phyloP scores from a whole-genome alignment of 2,113 vertebrate species.

The Rhynchopsitta pachyrhyncha region DNA sequence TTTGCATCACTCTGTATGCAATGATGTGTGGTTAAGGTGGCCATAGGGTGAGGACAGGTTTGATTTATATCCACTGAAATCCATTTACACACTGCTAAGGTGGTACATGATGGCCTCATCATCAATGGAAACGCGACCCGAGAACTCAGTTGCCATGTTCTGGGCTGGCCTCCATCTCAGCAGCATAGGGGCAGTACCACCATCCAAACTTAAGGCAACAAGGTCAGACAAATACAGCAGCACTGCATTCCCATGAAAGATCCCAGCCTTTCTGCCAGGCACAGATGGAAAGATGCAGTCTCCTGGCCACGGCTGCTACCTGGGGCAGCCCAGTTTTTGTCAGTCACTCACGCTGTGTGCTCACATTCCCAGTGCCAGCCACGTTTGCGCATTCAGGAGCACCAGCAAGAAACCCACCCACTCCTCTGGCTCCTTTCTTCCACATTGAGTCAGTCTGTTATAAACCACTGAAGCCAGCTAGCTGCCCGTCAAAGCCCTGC shows the following conservation, averaged over 20 bases:
- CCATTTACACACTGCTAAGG: neutral
- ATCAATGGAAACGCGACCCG: accelerated
- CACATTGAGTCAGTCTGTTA: neutral
- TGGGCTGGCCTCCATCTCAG: neutral
- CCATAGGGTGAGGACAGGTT: neutral
- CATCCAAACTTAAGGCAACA: neutral
- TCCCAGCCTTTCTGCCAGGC: neutral
- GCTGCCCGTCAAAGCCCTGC: neutral
- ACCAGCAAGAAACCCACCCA: neutral
- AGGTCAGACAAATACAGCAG: accelerated
- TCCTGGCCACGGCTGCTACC: neutral
- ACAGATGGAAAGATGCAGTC: neutral
- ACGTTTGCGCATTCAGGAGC: accelerated
- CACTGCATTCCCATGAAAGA: accelerated
- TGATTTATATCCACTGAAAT: neutral
- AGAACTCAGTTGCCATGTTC: neutral
- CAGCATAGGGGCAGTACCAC: neutral
- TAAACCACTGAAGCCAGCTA: neutral
- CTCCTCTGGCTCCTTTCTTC: neutral
- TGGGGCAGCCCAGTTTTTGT: neutral
- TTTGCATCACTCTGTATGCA: neutral
- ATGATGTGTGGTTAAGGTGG: neutral
- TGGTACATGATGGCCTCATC: accelerated
- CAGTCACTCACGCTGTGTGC: accelerated
- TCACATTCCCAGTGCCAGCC: neutral